Conservation (phyloP, 2,797 vertebrate species). For the Triplophysa yarkandensis region DNA sequence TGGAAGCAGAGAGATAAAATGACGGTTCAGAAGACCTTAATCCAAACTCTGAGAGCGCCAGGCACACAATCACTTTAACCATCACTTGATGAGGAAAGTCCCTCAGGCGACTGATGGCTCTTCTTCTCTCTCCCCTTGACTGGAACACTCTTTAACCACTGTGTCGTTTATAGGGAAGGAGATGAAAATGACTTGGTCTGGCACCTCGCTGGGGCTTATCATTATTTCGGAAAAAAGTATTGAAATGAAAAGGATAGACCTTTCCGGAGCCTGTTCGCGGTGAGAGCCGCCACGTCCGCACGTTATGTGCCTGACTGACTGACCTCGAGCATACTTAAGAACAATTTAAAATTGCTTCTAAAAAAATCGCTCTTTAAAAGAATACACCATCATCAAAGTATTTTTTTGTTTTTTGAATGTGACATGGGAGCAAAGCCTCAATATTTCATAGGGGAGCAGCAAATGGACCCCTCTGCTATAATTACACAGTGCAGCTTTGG, state of each 20-base stretch:
- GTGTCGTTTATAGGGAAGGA: constrained; percentile 34
- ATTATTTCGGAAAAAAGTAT: constrained; percentile 42
- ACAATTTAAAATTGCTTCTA: constrained; percentile 44
- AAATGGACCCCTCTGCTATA: constrained; percentile 60
- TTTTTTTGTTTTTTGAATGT: constrained; percentile 42
- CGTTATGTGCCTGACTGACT: constrained; percentile 31
- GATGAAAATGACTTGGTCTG: constrained; percentile 44
- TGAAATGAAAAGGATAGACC: constrained; percentile 36
- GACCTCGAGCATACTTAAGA: constrained; percentile 43
- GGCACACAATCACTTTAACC: constrained; percentile 29
- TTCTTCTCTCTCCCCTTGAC: constrained; percentile 34
- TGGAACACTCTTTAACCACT: constrained; percentile 29
- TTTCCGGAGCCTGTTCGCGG: constrained; percentile 12
- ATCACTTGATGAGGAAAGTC: constrained; percentile 55
- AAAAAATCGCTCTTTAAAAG: constrained; percentile 29
- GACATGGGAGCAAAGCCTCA: constrained; percentile 7
- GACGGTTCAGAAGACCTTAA: constrained; percentile 45
- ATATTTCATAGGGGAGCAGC: constrained; percentile 46
- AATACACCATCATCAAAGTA: constrained; percentile 20
- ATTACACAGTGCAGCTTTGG: constrained; percentile 67
- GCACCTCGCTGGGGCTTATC: constrained; percentile 35
- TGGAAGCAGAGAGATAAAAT: constrained; percentile 50
- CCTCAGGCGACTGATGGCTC: constrained; percentile 37
- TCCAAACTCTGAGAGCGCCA: constrained; percentile 41
- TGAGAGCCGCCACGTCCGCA: constrained; percentile 18